Evolutionary conservation across 2,797 vertebrate genomes (phyloP).

Genomic region (Craterocephalus amniculus): DNA sequence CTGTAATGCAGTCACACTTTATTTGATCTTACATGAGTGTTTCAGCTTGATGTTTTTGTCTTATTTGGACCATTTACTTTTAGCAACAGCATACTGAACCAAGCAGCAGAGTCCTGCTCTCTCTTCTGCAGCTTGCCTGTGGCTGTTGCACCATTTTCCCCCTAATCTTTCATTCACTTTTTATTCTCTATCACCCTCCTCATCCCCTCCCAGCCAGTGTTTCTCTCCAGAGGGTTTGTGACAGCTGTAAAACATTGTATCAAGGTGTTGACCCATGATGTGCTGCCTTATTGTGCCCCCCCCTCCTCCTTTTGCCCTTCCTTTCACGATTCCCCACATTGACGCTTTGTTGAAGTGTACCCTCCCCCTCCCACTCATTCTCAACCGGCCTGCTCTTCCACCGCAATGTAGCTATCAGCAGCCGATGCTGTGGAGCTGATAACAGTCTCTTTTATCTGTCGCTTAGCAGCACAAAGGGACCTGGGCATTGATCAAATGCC

Average conservation of each 20-base stretch:
- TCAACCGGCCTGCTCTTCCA: slow-evolving; percentile 47
- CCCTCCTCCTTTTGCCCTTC: slow-evolving; percentile 40
- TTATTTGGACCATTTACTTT: not conserved
- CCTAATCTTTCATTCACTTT: slow-evolving; percentile 50
- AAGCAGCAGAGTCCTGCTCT: slow-evolving; percentile 38
- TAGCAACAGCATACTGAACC: slow-evolving; percentile 10
- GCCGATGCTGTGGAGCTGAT: slow-evolving; percentile 80
- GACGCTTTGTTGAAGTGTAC: slow-evolving; percentile 64
- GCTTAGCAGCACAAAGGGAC: slow-evolving; percentile 85
- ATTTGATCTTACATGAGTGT: not conserved
- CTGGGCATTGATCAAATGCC: slow-evolving; percentile 85
- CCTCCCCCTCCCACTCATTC: slow-evolving; percentile 28
- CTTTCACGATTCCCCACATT: slow-evolving; percentile 49
- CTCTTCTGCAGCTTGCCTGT: slow-evolving; percentile 40
- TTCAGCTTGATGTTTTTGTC: not conserved
- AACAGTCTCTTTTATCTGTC: slow-evolving; percentile 84
- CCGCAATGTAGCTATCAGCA: slow-evolving; percentile 69
- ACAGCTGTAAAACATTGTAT: slow-evolving; percentile 83
- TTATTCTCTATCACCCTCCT: slow-evolving; percentile 46
- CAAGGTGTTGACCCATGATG: slow-evolving; percentile 75
- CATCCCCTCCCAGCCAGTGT: slow-evolving; percentile 18
- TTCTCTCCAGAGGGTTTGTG: slow-evolving; percentile 65
- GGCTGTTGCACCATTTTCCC: slow-evolving; percentile 34
- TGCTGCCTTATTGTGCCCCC: slow-evolving; percentile 42
- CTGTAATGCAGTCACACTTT: not conserved